Percentiles rank a stretch among this genome's conserved stretches.
Evolutionary conservation across 2,113 vertebrate genomes (phyloP).

Genomic region (Myiozetetes cayanensis): DNA sequence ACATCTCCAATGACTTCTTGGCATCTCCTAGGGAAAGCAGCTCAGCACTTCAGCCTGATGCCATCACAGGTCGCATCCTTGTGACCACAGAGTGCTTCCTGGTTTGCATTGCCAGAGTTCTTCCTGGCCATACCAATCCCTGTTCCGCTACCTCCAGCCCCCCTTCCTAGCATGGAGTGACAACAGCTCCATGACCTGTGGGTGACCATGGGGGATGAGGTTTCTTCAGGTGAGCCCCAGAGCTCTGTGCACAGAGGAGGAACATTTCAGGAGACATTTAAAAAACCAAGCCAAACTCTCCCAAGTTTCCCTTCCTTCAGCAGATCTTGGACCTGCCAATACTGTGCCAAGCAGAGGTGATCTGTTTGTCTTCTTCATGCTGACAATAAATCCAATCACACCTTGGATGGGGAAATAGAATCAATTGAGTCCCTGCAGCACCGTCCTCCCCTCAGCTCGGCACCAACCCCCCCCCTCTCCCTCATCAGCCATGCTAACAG

Average conservation of each 20-base stretch:
- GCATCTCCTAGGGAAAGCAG: not conserved
- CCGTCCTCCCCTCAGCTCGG: not conserved
- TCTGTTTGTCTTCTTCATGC: conserved; percentile 69
- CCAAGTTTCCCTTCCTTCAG: conserved; percentile 76
- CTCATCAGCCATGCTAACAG: conserved; percentile 34
- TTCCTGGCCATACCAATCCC: fast-evolving
- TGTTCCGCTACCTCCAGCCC: not conserved
- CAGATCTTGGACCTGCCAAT: conserved; percentile 78
- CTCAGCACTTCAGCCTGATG: not conserved
- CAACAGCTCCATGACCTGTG: not conserved
- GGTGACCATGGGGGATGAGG: fast-evolving
- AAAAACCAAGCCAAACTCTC: not conserved
- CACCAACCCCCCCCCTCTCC: not conserved
- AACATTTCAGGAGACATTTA: not conserved
- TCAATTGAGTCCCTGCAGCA: conserved; percentile 34
- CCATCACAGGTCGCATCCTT: not conserved
- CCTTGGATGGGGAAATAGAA: conserved; percentile 83
- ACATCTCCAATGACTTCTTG: not conserved
- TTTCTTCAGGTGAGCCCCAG: not conserved
- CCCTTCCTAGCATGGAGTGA: fast-evolving
- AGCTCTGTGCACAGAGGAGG: not conserved
- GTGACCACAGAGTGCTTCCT: not conserved
- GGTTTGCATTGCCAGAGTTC: not conserved
- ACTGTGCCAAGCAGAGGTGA: conserved; percentile 67
- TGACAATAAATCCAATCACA: conserved; percentile 85